A percentile compares a stretch with the other conserved stretches of the same genome.
These are phyloP conservation scores for Phalloptychus januarius DNA, from an alignment of 2,797 vertebrate genomes.

Conservation along the genomic window DNA sequence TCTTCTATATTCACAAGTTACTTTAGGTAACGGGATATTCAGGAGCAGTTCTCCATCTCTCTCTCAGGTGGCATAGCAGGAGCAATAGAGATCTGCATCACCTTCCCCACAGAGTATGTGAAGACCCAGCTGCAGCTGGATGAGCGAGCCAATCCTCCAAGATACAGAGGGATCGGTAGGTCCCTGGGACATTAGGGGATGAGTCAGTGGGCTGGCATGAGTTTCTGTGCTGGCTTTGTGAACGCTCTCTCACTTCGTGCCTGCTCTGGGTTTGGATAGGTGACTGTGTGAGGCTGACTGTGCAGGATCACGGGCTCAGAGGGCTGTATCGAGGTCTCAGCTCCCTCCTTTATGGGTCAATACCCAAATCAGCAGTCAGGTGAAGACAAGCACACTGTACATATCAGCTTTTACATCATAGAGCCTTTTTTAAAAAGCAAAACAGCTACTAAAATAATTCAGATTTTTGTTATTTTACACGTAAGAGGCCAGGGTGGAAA, in stretches of 20 bases:
- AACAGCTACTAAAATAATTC: not conserved
- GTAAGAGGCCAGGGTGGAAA: not conserved
- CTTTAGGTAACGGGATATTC: conserved; percentile 25
- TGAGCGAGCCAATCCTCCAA: conserved; percentile 79
- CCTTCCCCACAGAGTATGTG: conserved; percentile 85
- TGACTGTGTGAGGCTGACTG: conserved; percentile 83
- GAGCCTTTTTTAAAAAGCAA: not conserved
- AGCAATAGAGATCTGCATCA: conserved; percentile 84
- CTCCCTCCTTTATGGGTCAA: conserved; percentile 84
- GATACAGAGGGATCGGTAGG: conserved; percentile 83
- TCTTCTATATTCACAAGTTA: not conserved
- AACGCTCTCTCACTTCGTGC: conserved; percentile 18
- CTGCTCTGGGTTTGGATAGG: conserved; percentile 60
- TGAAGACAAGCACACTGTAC: conserved; percentile 48
- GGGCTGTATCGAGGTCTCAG: conserved; percentile 85
- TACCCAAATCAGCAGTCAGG: conserved; percentile 86
- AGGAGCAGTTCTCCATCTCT: conserved; percentile 24
- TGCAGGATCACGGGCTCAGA: conserved; percentile 83
- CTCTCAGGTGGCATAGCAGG: conserved; percentile 81
- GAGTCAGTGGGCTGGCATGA: not conserved
- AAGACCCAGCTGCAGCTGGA: conserved; percentile 86
- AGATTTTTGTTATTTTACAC: not conserved
- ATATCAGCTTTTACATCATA: not conserved
- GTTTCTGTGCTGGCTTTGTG: conserved; percentile 1
- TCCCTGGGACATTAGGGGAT: conserved; percentile 27